Base-by-base conservation (phyloP, 2,888 invertebrate species). In the Nesidiocoris tenuis region DNA sequence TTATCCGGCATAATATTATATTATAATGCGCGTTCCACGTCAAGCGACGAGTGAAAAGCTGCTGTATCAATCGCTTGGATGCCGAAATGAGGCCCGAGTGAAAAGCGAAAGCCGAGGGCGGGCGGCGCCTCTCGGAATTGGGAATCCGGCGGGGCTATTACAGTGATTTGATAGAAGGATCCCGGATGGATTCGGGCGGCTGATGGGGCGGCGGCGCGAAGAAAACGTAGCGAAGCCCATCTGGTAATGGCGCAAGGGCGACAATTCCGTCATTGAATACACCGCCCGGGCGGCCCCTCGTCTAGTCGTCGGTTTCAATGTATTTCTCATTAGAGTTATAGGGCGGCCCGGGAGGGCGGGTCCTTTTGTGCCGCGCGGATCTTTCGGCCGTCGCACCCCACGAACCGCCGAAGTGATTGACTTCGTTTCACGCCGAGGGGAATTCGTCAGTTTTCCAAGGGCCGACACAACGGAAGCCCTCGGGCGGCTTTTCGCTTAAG, bases 301-400 rank as follows among this genome's bases (percentile, higher is more conserved):
- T 39, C 54, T 22, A n/a, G 39, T n/a, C 21, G 22, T 18, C 19
- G 67, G 67, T 67, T 67, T 67, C 67, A 67, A 67, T 67, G 67
- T 67, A 67, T 67, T 67, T 67, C 67, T 67, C 67, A 67, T 67
- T 67, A 67, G 67, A 67, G 67, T 67, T 67, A 67, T 67, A 67
- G 67, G 39, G 3, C 12, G 39, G 39, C 39, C 54, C 54, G 55
- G 67, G 67, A 22, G 67, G 18, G 67, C n/a, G n/a, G 39, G 55
- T 55, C 54, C 67, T 56, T 55, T 67, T 67, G 67, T 67, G 56
- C 39, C 3, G 12, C 5, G 3, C 39, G 39, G 39, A 39, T 39
- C 39, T 39, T 39, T 39, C 39, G 12, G 39, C 39, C 39, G 3
- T 39, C 39, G 39, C 5, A 39, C 5, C n/a, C 39, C 39, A 39